Evolutionary conservation across 1,140 invertebrate species (phyloP), one percentile per base, ranked within the genome.

Genomic region (Scaptodrosophila lebanonensis): DNA sequence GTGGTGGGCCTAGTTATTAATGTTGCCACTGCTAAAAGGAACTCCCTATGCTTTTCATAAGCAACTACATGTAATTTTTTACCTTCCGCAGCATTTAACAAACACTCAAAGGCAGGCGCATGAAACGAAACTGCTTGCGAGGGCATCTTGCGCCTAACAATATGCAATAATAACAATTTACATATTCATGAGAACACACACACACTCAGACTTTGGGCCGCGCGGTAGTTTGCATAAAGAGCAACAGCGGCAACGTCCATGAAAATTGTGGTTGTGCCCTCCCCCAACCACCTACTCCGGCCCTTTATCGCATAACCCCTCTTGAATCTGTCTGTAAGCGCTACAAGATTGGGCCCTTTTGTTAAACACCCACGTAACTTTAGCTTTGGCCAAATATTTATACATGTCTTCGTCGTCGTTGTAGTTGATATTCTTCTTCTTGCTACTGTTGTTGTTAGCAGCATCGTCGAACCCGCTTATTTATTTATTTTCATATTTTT

Each of bases 111-210:
- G 8, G 8, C 22, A 25, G 8, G 12, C 32, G 5, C 12, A 33
- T 9, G n/a, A n/a, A n/a, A n/a, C 38, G 8, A 16, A 50, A 47
- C 51, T 47, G 67, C 40, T 35, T 53, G 62, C 18, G 29, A 38
- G 25, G 53, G 49, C 36, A 45, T 30, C 53, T 68, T 68, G 51
- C 68, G 56, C 75, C 66, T 77, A 82, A 79, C 73, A 79, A 79
- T 82, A 82, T 79, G 73, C 73, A 79, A 79, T 79, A 79, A 79
- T 79, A 79, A 77, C 72, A 77, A 79, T 79, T 79, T 79, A 79
- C 73, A 79, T 79, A 79, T 79, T 79, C 73, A 79, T 79, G 73
- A 79, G 75, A 51, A 65, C 52, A 63, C 72, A 66, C 57, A 66
- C 72, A 76, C 66, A 54, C 18, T 40, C 42, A 54, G n/a, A n/a